Percentiles rank a stretch among this genome's conserved stretches.
phyloP scores from a whole-genome alignment of 2,113 vertebrate genomes.

The Spea bombifrons region DNA sequence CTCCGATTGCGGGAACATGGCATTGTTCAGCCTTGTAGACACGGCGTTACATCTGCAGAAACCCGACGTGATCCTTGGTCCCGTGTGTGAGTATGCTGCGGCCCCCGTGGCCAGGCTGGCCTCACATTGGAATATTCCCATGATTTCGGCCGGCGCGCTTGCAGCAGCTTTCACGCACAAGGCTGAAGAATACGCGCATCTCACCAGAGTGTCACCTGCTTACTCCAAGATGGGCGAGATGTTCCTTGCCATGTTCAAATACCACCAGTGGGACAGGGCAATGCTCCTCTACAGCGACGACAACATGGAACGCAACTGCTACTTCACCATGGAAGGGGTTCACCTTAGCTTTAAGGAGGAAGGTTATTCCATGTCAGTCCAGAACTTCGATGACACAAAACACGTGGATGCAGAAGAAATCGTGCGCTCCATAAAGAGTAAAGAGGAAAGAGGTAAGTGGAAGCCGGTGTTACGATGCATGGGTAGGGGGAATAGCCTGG shows the following conservation, averaged over 20 bases:
- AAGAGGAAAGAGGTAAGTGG: slow-evolving; percentile 72
- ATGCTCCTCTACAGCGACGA: slow-evolving; percentile 87
- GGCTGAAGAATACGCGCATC: slow-evolving; percentile 79
- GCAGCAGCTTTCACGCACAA: slow-evolving; percentile 82
- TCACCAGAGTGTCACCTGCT: slow-evolving; percentile 86
- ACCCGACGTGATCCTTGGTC: slow-evolving; percentile 87
- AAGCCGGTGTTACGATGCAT: not conserved
- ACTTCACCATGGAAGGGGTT: slow-evolving; percentile 89
- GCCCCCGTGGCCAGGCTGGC: slow-evolving; percentile 86
- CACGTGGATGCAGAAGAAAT: slow-evolving; percentile 76
- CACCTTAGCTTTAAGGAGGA: slow-evolving; percentile 73
- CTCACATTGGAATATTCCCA: slow-evolving; percentile 89
- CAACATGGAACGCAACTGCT: slow-evolving; percentile 85
- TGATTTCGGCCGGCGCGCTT: slow-evolving; percentile 89
- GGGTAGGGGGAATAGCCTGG: too few species aligned
- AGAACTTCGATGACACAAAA: slow-evolving; percentile 67
- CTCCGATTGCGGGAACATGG: slow-evolving; percentile 81
- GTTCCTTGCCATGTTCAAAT: slow-evolving; percentile 83
- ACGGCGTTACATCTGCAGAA: slow-evolving; percentile 66
- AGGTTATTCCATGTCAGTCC: slow-evolving; percentile 62
- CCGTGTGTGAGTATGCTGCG: slow-evolving; percentile 92
- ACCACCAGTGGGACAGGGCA: slow-evolving; percentile 82
- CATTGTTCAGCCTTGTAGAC: slow-evolving; percentile 82
- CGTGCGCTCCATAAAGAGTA: slow-evolving; percentile 70
- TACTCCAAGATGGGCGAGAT: slow-evolving; percentile 94